phyloP scores from a whole-genome alignment of 92 coral and sea anemone genomes.

The Montipora capitata region DNA sequence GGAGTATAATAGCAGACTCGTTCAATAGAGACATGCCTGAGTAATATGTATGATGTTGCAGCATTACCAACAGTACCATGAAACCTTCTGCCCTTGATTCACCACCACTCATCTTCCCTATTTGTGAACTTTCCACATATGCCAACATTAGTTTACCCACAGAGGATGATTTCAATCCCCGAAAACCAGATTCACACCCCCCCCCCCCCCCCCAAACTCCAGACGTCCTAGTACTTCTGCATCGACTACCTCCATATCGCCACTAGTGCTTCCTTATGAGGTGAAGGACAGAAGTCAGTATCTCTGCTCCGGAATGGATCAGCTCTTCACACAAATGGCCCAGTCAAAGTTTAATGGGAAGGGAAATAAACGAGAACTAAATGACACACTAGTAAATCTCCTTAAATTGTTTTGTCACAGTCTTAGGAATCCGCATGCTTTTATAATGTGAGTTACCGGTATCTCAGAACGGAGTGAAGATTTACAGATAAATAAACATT shows the following conservation, averaged over 20 bases:
- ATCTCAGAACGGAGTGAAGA: not conserved
- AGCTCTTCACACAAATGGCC: not conserved
- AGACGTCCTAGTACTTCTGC: not conserved
- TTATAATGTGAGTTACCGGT: not conserved
- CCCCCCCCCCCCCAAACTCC: not conserved
- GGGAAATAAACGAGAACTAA: constrained; percentile 1
- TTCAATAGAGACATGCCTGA: constrained; percentile 10
- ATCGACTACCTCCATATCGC: constrained; percentile 9
- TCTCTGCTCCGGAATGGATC: not conserved
- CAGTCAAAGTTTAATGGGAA: not conserved
- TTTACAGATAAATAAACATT: not conserved
- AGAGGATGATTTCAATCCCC: constrained; percentile 1
- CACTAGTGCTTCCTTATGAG: not conserved
- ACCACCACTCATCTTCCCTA: no score
- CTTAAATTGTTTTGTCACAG: not conserved
- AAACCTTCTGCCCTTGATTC: no score
- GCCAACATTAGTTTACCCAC: constrained; percentile 5
- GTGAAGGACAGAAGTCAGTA: constrained; percentile 16
- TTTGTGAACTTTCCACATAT: not conserved
- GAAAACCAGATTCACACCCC: constrained; percentile 2
- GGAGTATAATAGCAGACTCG: not conserved
- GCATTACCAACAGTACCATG: not conserved
- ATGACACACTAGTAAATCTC: constrained; percentile 5
- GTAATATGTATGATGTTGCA: not conserved
- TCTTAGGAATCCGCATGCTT: not conserved